phyloP scores from a whole-genome alignment of 2,888 invertebrate species.

The Leptura quadrifasciata region DNA sequence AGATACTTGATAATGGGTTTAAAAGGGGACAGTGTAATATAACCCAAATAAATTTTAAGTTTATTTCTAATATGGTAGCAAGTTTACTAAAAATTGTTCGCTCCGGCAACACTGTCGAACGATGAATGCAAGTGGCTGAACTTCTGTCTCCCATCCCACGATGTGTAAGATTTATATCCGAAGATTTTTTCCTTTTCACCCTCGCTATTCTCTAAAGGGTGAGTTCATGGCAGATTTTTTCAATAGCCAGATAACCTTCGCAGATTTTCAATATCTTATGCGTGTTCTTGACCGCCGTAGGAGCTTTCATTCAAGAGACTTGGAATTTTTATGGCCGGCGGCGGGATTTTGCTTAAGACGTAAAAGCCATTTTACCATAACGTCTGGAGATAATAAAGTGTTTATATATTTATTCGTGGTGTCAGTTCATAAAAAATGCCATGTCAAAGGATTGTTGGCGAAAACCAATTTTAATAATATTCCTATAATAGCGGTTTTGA shows the following conservation, averaged over 20 bases:
- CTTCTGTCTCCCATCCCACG: constrained; percentile 23
- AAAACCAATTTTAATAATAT: too few relatives aligned
- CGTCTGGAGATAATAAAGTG: neutral
- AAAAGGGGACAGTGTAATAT: too few relatives aligned
- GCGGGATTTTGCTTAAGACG: constrained; percentile 17
- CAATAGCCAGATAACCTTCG: constrained; percentile 28
- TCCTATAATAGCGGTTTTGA: too few relatives aligned
- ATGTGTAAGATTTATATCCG: constrained; percentile 31
- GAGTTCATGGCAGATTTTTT: constrained; percentile 28
- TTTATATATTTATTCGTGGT: neutral
- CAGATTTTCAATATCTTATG: constrained; percentile 37
- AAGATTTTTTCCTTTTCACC: constrained; percentile 28
- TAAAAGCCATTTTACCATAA: constrained; percentile 17
- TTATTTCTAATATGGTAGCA: too few relatives aligned
- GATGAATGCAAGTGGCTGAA: neutral
- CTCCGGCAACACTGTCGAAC: neutral
- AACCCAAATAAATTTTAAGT: too few relatives aligned
- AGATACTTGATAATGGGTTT: too few relatives aligned
- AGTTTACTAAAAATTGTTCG: neutral
- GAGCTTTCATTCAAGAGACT: constrained; percentile 5
- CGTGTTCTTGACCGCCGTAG: constrained; percentile 20
- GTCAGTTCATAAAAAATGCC: too few relatives aligned
- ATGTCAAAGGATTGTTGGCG: too few relatives aligned
- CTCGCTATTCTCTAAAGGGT: constrained; percentile 27
- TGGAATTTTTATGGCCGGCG: constrained; percentile 16